phyloP scores from a whole-genome alignment of 2,797 vertebrate genomes.

The Lacerta agilis region DNA sequence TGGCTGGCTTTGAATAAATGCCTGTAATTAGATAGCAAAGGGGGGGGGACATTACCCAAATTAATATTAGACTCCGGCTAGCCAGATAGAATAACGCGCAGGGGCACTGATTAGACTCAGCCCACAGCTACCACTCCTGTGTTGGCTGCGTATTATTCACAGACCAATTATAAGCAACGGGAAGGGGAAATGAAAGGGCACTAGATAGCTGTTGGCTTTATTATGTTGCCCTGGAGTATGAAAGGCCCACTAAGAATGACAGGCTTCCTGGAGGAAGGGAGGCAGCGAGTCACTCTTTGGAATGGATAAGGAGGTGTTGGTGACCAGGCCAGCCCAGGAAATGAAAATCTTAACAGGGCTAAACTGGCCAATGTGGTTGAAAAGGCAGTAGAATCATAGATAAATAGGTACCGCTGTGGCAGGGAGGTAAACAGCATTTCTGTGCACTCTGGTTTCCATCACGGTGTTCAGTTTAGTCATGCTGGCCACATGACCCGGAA shows the following conservation, averaged over 20 bases:
- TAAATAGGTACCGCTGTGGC: no score
- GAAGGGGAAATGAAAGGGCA: constrained; percentile 45
- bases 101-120: constrained; percentile 54
- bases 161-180: constrained; percentile 48
- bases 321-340: neutral
- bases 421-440: no score
- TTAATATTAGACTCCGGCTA: constrained; percentile 63
- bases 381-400: no score
- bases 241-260: constrained; percentile 6
- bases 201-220: constrained; percentile 23
- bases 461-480: no score
- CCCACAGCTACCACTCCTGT: constrained; percentile 35
- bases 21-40: constrained; percentile 72
- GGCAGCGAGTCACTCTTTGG: neutral
- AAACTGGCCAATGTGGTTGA: neutral
- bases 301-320: neutral
- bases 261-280: neutral
- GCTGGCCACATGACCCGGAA: no score
- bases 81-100: constrained; percentile 30
- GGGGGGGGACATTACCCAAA: constrained; percentile 65
- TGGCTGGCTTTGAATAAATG: constrained; percentile 69
- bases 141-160: constrained; percentile 39
- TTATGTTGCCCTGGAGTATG: constrained; percentile 28
- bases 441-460: no score
- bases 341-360: neutral